phyloP scores from a whole-genome alignment of 2,113 vertebrate species.

The Spheniscus mendiculus region DNA sequence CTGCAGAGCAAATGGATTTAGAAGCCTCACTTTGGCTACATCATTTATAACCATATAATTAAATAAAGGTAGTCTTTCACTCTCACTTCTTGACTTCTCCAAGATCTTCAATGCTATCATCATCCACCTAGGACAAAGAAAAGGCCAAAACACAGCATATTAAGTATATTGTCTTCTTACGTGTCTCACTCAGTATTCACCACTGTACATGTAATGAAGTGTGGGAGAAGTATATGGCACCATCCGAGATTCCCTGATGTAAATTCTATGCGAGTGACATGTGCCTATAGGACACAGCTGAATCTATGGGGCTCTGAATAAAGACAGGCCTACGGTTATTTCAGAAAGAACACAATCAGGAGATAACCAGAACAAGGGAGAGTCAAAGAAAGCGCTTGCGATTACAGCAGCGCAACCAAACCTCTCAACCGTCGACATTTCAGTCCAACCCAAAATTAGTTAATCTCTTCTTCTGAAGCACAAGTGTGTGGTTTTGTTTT shows the following conservation, averaged over 20 bases:
- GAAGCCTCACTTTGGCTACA: constrained; percentile 87
- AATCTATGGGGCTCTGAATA: not conserved
- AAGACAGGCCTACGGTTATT: not conserved
- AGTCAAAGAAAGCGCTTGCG: not conserved
- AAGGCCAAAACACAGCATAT: not conserved
- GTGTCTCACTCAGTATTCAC: not conserved
- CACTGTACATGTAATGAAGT: accelerated
- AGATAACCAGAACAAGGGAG: not conserved
- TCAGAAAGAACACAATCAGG: not conserved
- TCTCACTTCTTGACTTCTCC: constrained; percentile 98
- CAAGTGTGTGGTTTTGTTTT: not conserved
- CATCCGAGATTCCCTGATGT: not conserved
- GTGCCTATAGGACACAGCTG: not conserved
- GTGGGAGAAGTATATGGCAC: not conserved
- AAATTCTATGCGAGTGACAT: accelerated
- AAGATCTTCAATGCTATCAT: constrained; percentile 97
- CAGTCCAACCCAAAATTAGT: not conserved
- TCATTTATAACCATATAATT: constrained; percentile 80
- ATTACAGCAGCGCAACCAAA: not conserved
- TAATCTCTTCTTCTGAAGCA: not conserved
- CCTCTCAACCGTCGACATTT: not conserved
- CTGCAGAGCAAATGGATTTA: constrained; percentile 87
- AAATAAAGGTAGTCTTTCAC: constrained; percentile 84
- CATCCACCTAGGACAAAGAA: constrained; percentile 84
- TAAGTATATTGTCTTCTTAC: not conserved